A percentile compares a stretch with the other conserved stretches of the same genome.
These are phyloP conservation scores for Speoplatyrhinus poulsoni DNA, from an alignment of 2,113 vertebrate genomes.

Conservation along the genomic window DNA sequence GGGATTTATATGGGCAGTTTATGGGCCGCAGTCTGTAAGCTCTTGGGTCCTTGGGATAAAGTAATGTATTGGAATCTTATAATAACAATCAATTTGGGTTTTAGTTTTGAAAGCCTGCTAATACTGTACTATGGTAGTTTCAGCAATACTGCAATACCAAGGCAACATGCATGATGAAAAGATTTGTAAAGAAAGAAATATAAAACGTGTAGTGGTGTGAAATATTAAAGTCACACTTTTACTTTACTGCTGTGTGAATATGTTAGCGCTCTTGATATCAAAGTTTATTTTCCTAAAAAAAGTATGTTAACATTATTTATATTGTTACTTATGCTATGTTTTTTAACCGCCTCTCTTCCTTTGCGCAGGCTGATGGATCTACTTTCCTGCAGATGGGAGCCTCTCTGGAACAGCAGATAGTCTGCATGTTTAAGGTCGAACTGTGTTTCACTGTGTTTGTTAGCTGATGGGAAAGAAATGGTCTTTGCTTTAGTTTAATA, in stretches of 20 bases:
- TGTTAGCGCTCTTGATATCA: no score
- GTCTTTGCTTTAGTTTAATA: neutral
- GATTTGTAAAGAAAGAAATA: no score
- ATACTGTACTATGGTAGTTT: no score
- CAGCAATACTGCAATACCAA: no score
- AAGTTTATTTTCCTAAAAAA: no score
- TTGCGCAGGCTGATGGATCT: constrained; percentile 86
- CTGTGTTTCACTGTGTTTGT: neutral
- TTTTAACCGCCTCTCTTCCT: constrained; percentile 17
- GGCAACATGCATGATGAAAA: no score
- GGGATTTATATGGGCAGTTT: neutral
- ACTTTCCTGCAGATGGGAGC: constrained; percentile 95
- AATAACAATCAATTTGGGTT: neutral
- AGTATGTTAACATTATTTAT: no score
- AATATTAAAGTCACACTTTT: no score
- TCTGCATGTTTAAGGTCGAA: constrained; percentile 91
- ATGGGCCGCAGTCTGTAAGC: neutral
- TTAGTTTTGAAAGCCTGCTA: no score
- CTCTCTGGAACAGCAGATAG: constrained; percentile 94
- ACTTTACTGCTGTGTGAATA: no score
- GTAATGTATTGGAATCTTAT: neutral
- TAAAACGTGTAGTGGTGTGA: no score
- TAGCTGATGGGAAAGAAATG: neutral
- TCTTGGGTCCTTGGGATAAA: neutral
- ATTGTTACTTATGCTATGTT: constrained; percentile 30